Conservation (phyloP, 2,888 invertebrate genomes). For the Hipparchia semele region DNA sequence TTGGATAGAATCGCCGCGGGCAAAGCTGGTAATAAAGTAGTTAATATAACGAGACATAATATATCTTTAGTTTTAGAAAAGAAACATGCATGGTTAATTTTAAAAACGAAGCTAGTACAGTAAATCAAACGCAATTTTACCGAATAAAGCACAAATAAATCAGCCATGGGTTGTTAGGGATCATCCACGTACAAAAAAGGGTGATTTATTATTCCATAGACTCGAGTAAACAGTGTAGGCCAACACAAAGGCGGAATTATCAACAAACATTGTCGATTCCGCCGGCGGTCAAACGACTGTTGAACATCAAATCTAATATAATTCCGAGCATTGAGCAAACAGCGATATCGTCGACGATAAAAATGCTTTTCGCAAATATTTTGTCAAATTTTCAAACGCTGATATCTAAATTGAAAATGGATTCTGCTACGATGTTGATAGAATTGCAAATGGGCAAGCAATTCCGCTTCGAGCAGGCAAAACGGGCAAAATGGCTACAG, state of each 20-base stretch:
- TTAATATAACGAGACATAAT: no score
- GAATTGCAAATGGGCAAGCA: constrained; percentile 40
- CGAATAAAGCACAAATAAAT: not conserved
- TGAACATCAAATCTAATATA: constrained; percentile 48
- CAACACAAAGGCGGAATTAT: constrained; percentile 42
- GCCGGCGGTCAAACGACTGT: constrained; percentile 42
- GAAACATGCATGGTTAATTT: not conserved
- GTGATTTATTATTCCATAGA: constrained; percentile 33
- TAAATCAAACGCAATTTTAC: not conserved
- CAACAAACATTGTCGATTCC: constrained; percentile 45
- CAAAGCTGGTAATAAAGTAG: no score
- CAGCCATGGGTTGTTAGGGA: not conserved
- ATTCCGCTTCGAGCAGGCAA: not conserved
- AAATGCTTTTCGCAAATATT: constrained; percentile 49
- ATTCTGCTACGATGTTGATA: constrained; percentile 38
- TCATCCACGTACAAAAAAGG: constrained; percentile 4
- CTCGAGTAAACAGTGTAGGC: constrained; percentile 31
- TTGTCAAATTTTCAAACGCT: constrained; percentile 42
- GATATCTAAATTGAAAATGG: constrained; percentile 36
- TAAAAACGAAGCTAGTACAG: not conserved
- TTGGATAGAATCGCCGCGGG: no score
- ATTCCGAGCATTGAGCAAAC: constrained; percentile 46
- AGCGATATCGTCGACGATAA: constrained; percentile 46
- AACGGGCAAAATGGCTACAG: constrained; percentile 25
- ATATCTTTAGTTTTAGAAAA: no score